A percentile compares a stretch with the other conserved stretches of the same genome.
Evolutionary conservation across 2,113 vertebrate species (phyloP).

Genomic region (Epinephelus moara): DNA sequence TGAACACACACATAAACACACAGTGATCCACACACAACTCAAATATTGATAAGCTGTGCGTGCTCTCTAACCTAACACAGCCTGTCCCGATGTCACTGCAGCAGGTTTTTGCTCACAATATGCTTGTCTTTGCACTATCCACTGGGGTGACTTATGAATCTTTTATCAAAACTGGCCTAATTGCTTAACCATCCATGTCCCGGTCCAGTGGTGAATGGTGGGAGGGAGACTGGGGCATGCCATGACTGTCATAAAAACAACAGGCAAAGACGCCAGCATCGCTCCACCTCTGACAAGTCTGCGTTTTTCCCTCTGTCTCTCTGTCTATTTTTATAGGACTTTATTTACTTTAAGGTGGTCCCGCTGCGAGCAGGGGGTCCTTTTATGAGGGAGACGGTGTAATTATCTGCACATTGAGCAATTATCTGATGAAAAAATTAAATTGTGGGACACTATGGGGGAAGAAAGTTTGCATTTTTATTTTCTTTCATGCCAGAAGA

Average conservation of each 20-base stretch:
- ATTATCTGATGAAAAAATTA: not conserved
- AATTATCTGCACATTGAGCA: conserved; percentile 13
- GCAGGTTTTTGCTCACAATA: conserved; percentile 50
- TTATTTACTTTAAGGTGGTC: conserved; percentile 3
- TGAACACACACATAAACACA: not conserved
- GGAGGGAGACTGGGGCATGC: conserved; percentile 43
- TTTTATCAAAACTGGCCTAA: conserved; percentile 86
- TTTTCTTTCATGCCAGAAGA: not conserved
- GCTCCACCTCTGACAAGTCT: conserved; percentile 36
- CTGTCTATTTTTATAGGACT: conserved; percentile 1
- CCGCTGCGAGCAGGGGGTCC: not conserved
- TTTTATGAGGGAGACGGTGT: not conserved
- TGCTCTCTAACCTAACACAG: conserved; percentile 42
- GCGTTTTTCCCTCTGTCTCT: not conserved
- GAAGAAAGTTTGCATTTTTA: not conserved
- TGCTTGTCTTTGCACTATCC: conserved; percentile 67
- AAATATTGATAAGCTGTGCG: conserved; percentile 53
- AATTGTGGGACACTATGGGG: not conserved
- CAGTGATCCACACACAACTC: not conserved
- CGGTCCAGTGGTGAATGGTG: conserved; percentile 57
- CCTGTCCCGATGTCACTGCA: conserved; percentile 57
- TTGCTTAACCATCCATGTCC: conserved; percentile 85
- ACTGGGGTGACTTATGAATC: conserved; percentile 79
- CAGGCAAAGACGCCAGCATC: conserved; percentile 45
- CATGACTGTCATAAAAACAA: conserved; percentile 72